Evolutionary conservation across 2,113 vertebrate genomes (phyloP).

Genomic region (Ahaetulla prasina): DNA sequence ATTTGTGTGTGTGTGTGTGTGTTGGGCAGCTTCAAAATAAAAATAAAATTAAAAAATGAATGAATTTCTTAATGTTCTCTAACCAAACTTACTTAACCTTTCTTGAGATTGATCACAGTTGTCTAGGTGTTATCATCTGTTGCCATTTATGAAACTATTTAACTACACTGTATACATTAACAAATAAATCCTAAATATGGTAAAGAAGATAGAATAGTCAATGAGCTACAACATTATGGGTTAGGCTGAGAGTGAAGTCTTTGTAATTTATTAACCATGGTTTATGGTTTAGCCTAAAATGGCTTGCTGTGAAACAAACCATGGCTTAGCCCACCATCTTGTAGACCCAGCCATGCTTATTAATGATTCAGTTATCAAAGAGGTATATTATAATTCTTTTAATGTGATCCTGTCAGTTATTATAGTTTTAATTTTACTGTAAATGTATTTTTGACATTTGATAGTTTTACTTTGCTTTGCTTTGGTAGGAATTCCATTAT

Average conservation of each 20-base stretch:
- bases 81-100: neutral
- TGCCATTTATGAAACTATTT: neutral
- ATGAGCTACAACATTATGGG: neutral
- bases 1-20: neutral
- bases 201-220: neutral
- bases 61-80: neutral
- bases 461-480: neutral
- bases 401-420: neutral
- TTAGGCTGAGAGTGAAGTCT: neutral
- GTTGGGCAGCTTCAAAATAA: neutral
- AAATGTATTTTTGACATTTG: neutral
- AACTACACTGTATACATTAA: neutral
- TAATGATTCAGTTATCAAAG: neutral
- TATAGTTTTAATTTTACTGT: neutral
- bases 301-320: neutral
- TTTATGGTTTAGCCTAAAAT: neutral
- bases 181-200: neutral
- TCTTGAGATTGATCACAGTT: neutral
- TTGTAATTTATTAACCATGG: neutral
- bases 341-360: neutral
- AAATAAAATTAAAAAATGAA: neutral
- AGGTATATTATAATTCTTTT: neutral
- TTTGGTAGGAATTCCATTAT: neutral
- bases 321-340: neutral
- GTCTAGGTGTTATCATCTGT: neutral